Conservation (phyloP, 2,797 vertebrate genomes). For the Chlorospingus semifuscus region DNA sequence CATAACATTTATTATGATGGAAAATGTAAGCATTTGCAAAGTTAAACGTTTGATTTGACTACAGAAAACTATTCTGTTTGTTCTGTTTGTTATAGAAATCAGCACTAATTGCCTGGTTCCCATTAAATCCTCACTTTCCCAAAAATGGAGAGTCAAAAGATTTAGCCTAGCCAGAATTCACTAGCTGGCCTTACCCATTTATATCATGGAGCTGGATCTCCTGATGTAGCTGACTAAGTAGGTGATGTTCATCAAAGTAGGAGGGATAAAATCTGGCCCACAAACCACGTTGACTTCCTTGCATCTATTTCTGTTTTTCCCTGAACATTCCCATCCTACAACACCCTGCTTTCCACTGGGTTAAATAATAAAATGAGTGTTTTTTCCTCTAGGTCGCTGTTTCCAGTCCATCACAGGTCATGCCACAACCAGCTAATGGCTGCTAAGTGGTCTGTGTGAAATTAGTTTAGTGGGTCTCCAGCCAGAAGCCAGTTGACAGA, state of each 20-base stretch:
- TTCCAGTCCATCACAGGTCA: not conserved
- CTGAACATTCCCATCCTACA: not conserved
- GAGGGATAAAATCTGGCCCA: not conserved
- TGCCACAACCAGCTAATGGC: not conserved
- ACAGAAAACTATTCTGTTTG: not conserved
- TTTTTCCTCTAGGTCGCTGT: not conserved
- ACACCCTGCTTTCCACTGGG: not conserved
- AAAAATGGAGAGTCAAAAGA: not conserved
- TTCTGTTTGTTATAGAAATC: not conserved
- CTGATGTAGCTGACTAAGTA: not conserved
- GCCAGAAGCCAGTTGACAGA: slow-evolving; percentile 19
- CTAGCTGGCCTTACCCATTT: not conserved
- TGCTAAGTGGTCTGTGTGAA: slow-evolving; percentile 23
- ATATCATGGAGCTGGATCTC: not conserved
- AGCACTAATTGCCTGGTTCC: not conserved
- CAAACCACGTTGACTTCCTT: rapidly evolving
- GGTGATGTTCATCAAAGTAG: not conserved
- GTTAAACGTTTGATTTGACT: not conserved
- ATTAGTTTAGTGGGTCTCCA: slow-evolving; percentile 25
- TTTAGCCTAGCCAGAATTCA: not conserved
- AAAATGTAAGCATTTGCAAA: not conserved
- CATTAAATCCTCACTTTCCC: not conserved
- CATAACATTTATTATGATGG: not conserved
- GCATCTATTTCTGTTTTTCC: not conserved
- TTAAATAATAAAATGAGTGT: not conserved